phyloP scores from a whole-genome alignment of 1,140 invertebrate species.

The Drosophila eugracilis region DNA sequence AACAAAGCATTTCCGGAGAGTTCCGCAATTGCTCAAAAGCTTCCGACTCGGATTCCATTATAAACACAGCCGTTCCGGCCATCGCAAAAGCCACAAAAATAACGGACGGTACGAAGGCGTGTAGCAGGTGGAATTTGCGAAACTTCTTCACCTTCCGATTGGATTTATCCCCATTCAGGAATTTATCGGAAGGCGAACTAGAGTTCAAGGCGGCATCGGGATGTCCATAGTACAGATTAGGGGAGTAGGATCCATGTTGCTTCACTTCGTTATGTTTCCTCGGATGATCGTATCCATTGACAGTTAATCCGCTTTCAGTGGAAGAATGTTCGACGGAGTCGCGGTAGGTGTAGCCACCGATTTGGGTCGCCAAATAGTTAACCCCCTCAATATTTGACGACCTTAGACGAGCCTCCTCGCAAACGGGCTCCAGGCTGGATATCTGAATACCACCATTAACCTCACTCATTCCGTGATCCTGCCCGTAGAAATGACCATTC shows the following conservation, averaged over 20 bases:
- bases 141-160: conserved; percentile 63
- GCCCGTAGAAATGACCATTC: conserved; percentile 80
- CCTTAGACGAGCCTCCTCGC: conserved; percentile 86
- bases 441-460: conserved; percentile 55
- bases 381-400: conserved; percentile 65
- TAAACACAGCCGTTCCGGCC: conserved; percentile 87
- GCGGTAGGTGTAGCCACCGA: conserved; percentile 87
- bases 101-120: conserved; percentile 90
- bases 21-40: conserved; percentile 89
- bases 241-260: conserved; percentile 47
- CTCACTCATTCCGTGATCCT: conserved; percentile 38
- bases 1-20: conserved; percentile 91
- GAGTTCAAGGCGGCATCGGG: conserved; percentile 59
- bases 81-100: conserved; percentile 89
- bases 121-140: conserved; percentile 87
- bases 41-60: conserved; percentile 91
- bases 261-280: conserved; percentile 84
- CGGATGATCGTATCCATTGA: conserved; percentile 85
- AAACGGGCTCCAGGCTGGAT: conserved; percentile 86
- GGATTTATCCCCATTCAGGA: conserved; percentile 30
- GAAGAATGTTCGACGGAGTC: conserved; percentile 92
- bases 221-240: conserved; percentile 81
- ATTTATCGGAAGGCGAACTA: conserved; percentile 49
- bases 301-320: conserved; percentile 83
- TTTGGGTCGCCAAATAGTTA: conserved; percentile 52